phyloP scores from a whole-genome alignment of 2,113 vertebrate species.

The Epinephelus lanceolatus region DNA sequence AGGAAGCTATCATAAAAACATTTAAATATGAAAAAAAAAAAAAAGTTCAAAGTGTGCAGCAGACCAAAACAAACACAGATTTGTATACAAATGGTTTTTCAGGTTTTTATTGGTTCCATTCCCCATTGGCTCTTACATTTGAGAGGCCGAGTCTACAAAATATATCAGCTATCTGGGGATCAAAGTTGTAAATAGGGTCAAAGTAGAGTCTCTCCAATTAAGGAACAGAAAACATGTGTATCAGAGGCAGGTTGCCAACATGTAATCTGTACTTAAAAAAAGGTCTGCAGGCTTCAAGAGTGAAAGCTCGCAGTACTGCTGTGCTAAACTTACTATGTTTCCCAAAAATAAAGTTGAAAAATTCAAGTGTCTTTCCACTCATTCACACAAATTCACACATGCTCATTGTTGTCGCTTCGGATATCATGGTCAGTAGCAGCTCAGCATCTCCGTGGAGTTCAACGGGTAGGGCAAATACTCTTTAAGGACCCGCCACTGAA shows the following conservation, averaged over 20 bases:
- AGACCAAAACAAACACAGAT: conserved; percentile 50
- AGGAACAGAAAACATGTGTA: conserved; percentile 55
- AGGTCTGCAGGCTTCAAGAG: conserved; percentile 11
- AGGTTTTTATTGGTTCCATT: conserved; percentile 41
- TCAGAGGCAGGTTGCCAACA: conserved; percentile 16
- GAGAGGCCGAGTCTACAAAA: conserved; percentile 34
- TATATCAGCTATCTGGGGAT: conserved; percentile 24
- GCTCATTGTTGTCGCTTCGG: conserved; percentile 5
- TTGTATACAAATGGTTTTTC: conserved; percentile 25
- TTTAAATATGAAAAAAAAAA: conserved; percentile 35
- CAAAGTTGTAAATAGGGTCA: conserved; percentile 45
- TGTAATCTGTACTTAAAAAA: conserved; percentile 28
- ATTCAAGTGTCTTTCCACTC: neutral
- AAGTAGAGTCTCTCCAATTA: conserved; percentile 48
- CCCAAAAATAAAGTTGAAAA: neutral
- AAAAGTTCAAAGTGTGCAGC: conserved; percentile 27
- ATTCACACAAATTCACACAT: neutral
- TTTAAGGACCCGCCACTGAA: conserved; percentile 65
- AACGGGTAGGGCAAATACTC: conserved; percentile 64
- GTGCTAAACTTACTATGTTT: conserved; percentile 9
- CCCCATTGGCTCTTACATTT: conserved; percentile 14
- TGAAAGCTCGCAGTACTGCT: conserved; percentile 34
- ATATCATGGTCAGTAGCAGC: conserved; percentile 42
- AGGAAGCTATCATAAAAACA: conserved; percentile 38
- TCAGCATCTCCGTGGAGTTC: conserved; percentile 57